Evolutionary conservation across 2,113 vertebrate species (phyloP), one percentile per base, ranked within the genome.

Genomic region (Boulengerochromis microlepis): DNA sequence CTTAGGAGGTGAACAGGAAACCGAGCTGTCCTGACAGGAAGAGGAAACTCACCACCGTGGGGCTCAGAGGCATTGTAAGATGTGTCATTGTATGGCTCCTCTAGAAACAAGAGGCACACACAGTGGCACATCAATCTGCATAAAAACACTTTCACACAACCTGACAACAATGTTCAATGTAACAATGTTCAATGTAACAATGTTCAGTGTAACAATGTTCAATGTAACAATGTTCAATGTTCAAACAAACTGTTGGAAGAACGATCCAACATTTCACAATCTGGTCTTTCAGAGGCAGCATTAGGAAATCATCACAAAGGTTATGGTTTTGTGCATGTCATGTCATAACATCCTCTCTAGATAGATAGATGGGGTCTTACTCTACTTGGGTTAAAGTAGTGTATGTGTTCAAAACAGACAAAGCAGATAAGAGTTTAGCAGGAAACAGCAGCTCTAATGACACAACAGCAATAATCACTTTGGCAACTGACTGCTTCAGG

Each of bases 21-120:
- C 15, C 5, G n/a, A 57, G 57, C 82, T 69, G 33, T 90, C 91
- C 80, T 19, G 42, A 90, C 42, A 86, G 50, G 86, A 95, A 95
- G 94, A 89, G 80, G 94, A 89, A 81, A 98, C 98, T 99, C 98
- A 99, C 98, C 98, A 97, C 97, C 96, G 85, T 97, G 97, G 92
- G 96, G 96, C 95, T 95, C 97, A 97, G 98, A 97, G 97, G 96
- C 93, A 97, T 98, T 98, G 97, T 97, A 90, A 97, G 97, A 97
- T 83, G 96, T 95, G 61, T 98, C 98, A 94, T 99, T 99, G 97
- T 97, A 97, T 94, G 95, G 97, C 90, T 98, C 96, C 94, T 96
- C 98, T 99, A 98, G 91, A 98, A 98, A 94, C 80, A 96, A 96
- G 87, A 96, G 76, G 86, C 91, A 93, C 82, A 91, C 64, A 59